A percentile compares a stretch with the other conserved stretches of the same genome.
These are phyloP conservation scores for Meandrusa payeni DNA, from an alignment of 2,888 invertebrate species.

Conservation along the genomic window DNA sequence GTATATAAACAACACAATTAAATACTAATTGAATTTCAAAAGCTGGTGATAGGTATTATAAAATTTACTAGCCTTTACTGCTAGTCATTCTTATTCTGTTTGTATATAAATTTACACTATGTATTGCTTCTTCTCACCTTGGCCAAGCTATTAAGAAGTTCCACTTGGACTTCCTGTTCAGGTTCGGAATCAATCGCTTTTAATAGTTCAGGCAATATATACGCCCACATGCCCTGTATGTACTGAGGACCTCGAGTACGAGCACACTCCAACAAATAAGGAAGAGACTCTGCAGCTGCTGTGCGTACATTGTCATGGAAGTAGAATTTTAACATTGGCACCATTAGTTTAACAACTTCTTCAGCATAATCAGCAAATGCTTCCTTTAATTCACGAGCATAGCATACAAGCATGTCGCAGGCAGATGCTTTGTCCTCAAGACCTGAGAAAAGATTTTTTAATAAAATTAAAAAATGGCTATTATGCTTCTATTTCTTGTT, in stretches of 20 bases:
- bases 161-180: constrained; percentile 92
- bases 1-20: too few relatives aligned
- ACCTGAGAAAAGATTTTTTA: constrained; percentile 61
- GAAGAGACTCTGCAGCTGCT: constrained; percentile 95
- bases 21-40: too few relatives aligned
- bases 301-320: constrained; percentile 96
- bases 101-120: too few relatives aligned
- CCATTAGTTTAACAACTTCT: constrained; percentile 90
- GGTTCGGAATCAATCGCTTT: constrained; percentile 95
- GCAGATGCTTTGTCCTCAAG: constrained; percentile 98
- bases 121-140: constrained; percentile 79
- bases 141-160: constrained; percentile 90
- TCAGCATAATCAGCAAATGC: constrained; percentile 82
- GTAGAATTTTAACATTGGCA: constrained; percentile 95
- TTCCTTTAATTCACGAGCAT: constrained; percentile 95
- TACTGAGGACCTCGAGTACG: constrained; percentile 88
- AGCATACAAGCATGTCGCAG: constrained; percentile 97
- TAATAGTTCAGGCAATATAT: constrained; percentile 91
- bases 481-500: too few relatives aligned
- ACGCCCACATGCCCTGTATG: constrained; percentile 90
- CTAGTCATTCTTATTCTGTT: too few relatives aligned
- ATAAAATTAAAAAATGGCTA: too few relatives aligned
- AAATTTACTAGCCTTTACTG: too few relatives aligned
- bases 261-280: constrained; percentile 93
- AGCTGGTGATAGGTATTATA: too few relatives aligned